Percentiles rank a stretch among this genome's conserved stretches.
These are phyloP conservation scores for Tricholaema leucomelas DNA, from an alignment of 2,113 vertebrate species.

Conservation along the genomic window DNA sequence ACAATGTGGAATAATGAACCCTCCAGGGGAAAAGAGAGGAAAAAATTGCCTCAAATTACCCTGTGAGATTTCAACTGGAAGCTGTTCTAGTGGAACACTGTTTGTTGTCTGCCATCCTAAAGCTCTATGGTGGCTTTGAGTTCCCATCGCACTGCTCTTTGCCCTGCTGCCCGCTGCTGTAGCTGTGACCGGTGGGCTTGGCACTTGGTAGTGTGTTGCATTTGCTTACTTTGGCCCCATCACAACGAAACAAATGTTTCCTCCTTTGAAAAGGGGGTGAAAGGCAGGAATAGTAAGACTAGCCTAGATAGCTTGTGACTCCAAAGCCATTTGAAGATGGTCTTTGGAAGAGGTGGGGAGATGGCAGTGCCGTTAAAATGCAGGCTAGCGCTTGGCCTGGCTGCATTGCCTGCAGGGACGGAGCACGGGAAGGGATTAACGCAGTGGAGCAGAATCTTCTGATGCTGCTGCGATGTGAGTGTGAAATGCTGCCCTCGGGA, in stretches of 20 bases:
- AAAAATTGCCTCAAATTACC: slow-evolving; percentile 31
- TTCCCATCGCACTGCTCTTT: background rate
- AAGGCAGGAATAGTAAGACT: background rate
- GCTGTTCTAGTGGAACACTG: background rate
- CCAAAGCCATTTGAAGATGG: background rate
- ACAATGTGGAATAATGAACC: slow-evolving; percentile 48
- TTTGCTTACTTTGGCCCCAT: background rate
- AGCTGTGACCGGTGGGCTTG: background rate
- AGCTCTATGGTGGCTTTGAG: background rate
- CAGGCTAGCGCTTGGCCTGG: background rate
- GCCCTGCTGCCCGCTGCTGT: no score
- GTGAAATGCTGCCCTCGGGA: background rate
- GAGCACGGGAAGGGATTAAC: background rate
- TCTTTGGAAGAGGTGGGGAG: background rate
- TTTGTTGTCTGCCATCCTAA: slow-evolving; percentile 34
- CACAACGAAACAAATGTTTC: background rate
- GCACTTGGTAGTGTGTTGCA: background rate
- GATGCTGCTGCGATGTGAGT: background rate
- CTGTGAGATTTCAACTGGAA: background rate
- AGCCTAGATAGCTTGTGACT: background rate
- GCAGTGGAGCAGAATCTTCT: background rate
- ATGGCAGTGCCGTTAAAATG: background rate
- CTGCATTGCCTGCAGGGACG: background rate
- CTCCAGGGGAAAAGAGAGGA: slow-evolving; percentile 21
- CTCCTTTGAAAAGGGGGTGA: background rate